These are phyloP conservation scores for Lordiphosa mommai DNA, from an alignment of 1,140 invertebrate genomes.

Conservation along the genomic window DNA sequence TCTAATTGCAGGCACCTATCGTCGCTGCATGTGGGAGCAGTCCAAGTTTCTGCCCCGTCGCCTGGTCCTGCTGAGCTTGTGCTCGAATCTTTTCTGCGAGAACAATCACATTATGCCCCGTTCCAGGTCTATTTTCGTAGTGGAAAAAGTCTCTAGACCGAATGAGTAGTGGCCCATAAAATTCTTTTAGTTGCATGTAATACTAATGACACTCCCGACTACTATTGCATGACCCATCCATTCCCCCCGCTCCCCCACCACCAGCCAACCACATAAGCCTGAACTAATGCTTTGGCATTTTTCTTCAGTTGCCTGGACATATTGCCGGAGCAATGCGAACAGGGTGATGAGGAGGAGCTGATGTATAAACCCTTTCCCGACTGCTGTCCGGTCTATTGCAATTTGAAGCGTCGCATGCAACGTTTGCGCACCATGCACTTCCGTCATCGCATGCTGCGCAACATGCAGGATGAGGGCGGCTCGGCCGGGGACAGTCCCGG, in stretches of 20 bases:
- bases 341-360: conserved; percentile 75
- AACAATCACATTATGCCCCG: conserved; percentile 74
- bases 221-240: conserved; percentile 10
- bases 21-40: conserved; percentile 78
- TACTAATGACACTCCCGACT: background rate
- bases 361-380: conserved; percentile 78
- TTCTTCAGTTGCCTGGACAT: conserved; percentile 71
- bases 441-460: conserved; percentile 66
- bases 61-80: conserved; percentile 67
- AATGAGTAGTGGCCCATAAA: conserved; percentile 70
- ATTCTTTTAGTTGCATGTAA: conserved; percentile 12
- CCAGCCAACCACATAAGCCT: background rate
- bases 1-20: conserved; percentile 59
- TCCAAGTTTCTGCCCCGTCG: conserved; percentile 73
- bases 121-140: conserved; percentile 79
- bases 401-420: conserved; percentile 74
- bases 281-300: conserved; percentile 36
- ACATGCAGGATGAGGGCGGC: conserved; percentile 46
- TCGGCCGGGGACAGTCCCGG: conserved; percentile 24
- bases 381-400: conserved; percentile 76
- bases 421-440: conserved; percentile 72
- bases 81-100: conserved; percentile 75
- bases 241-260: background rate
- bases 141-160: conserved; percentile 79
- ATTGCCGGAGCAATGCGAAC: conserved; percentile 72